These are phyloP conservation scores for Frieseomelitta varia DNA, from an alignment of 1,140 invertebrate genomes.

Conservation along the genomic window DNA sequence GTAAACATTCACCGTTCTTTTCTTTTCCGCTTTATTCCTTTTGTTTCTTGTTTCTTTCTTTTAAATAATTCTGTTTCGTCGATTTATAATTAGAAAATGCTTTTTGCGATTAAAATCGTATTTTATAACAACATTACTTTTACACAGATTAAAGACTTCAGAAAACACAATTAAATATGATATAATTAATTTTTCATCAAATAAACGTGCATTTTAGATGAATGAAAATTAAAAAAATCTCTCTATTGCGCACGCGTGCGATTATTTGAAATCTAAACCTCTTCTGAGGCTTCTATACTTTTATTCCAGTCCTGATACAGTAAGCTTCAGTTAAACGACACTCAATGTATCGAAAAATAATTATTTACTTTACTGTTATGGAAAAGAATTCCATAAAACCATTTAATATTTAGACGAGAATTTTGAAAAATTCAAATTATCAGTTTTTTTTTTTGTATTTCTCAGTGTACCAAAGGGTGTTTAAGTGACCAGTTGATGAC, in stretches of 20 bases:
- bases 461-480: neutral
- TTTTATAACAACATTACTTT: neutral
- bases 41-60: neutral
- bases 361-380: no score
- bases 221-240: neutral
- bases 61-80: neutral
- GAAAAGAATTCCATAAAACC: neutral
- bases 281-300: neutral
- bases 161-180: neutral
- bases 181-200: neutral
- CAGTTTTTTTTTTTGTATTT: neutral
- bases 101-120: neutral
- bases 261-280: slow-evolving; percentile 22
- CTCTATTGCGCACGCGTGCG: neutral
- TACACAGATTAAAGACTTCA: neutral
- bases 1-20: no score
- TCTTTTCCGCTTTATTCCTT: neutral
- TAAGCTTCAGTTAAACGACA: neutral
- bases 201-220: neutral
- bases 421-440: no score
- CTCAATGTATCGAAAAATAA: neutral
- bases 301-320: slow-evolving; percentile 16
- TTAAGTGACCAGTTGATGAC: neutral
- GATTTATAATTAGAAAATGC: neutral
- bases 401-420: neutral